Evolutionary conservation across 30 jellyfish, hydroid and myxozoan genomes (phyloP).

Genomic region (Mastigias papua): DNA sequence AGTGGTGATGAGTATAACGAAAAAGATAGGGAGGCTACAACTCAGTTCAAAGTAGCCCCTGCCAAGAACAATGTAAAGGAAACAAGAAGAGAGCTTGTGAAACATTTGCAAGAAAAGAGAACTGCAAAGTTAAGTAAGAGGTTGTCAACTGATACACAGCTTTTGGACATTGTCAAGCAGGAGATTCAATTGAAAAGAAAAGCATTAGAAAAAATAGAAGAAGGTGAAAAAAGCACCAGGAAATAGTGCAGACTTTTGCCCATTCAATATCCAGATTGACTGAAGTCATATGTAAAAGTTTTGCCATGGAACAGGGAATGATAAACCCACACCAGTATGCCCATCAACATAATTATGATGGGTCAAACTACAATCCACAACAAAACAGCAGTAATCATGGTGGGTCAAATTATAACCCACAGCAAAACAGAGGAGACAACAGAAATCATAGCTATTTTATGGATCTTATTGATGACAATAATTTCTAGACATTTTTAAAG

Average conservation of each 20-base stretch:
- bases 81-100: not conserved
- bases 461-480: not conserved
- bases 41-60: not conserved
- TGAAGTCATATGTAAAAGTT: conserved; percentile 6
- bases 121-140: conserved; percentile 15
- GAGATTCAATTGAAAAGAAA: conserved; percentile 8
- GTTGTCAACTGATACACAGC: conserved; percentile 39
- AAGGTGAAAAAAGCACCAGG: conserved; percentile 8
- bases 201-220: conserved; percentile 31
- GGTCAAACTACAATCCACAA: not conserved
- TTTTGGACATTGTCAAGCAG: conserved; percentile 27
- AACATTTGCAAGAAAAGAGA: conserved; percentile 15
- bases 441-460: not conserved
- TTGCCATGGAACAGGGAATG: conserved; percentile 14
- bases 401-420: not conserved
- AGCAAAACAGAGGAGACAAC: not conserved
- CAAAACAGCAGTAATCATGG: not conserved
- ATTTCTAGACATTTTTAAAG: not conserved
- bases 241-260: not conserved
- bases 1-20: not conserved
- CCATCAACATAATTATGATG: not conserved
- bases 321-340: not conserved
- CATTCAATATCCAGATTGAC: conserved; percentile 2
- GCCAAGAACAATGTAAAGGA: not conserved
- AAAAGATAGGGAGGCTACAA: not conserved